Evolutionary conservation across 2,888 invertebrate genomes (phyloP).

Genomic region (Hydriomena furcata): DNA sequence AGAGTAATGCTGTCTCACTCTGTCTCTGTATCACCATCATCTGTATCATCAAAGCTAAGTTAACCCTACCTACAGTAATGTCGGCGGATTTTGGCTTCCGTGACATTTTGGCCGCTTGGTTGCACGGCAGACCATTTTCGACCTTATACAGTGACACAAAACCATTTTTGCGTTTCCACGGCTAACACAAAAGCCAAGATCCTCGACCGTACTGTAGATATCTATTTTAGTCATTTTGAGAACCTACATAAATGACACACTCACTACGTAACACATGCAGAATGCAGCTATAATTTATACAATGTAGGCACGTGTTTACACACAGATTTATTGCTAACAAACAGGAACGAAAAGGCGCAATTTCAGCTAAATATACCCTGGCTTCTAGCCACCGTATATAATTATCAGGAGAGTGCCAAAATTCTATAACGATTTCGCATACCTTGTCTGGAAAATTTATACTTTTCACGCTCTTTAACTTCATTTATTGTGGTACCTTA

Average conservation of each 20-base stretch:
- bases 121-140: no score
- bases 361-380: conserved; percentile 64
- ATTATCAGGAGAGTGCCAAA: conserved; percentile 74
- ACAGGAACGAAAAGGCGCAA: conserved; percentile 58
- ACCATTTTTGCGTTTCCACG: no score
- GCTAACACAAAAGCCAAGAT: no score
- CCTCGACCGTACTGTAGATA: no score
- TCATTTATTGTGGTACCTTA: no score
- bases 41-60: no score
- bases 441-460: conserved; percentile 51
- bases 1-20: no score
- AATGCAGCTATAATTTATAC: conserved; percentile 13
- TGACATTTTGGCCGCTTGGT: no score
- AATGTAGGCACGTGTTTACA: conserved; percentile 2
- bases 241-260: conserved; percentile 12
- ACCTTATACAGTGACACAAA: no score
- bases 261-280: conserved; percentile 6
- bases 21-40: no score
- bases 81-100: no score
- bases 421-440: conserved; percentile 54
- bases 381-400: conserved; percentile 66
- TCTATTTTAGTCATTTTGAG: neutral
- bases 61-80: no score
- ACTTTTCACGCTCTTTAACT: conserved; percentile 25
- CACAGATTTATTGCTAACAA: conserved; percentile 43